Evolutionary conservation across 2,797 vertebrate genomes (phyloP).

Genomic region (Spheniscus humboldti): DNA sequence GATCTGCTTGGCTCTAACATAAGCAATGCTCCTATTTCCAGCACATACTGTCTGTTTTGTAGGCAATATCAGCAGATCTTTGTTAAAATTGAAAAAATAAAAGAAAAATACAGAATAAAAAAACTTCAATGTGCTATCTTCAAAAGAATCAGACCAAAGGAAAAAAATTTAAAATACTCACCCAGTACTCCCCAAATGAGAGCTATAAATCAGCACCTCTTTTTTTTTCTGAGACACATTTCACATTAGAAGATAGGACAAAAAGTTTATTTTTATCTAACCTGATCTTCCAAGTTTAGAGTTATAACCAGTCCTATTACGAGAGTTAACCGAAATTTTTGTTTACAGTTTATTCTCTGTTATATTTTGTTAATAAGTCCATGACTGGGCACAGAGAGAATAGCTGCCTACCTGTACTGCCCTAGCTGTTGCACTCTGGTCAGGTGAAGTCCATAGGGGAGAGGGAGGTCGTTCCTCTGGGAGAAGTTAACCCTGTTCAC

Average conservation of each 20-base stretch:
- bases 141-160: neutral
- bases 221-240: neutral
- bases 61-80: neutral
- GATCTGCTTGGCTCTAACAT: neutral
- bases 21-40: neutral
- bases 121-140: neutral
- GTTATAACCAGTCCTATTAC: neutral
- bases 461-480: neutral
- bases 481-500: neutral
- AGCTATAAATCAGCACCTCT: neutral
- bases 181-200: neutral
- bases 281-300: neutral
- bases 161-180: neutral
- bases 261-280: neutral
- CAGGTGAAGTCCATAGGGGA: neutral
- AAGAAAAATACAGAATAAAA: neutral
- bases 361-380: neutral
- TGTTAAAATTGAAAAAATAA: neutral
- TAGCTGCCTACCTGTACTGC: neutral
- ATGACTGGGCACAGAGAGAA: neutral
- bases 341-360: neutral
- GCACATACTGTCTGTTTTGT: neutral
- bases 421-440: neutral
- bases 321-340: neutral
- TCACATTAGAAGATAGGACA: neutral